Conservation (phyloP, 2,113 vertebrate species). For the Eurypyga helias region DNA sequence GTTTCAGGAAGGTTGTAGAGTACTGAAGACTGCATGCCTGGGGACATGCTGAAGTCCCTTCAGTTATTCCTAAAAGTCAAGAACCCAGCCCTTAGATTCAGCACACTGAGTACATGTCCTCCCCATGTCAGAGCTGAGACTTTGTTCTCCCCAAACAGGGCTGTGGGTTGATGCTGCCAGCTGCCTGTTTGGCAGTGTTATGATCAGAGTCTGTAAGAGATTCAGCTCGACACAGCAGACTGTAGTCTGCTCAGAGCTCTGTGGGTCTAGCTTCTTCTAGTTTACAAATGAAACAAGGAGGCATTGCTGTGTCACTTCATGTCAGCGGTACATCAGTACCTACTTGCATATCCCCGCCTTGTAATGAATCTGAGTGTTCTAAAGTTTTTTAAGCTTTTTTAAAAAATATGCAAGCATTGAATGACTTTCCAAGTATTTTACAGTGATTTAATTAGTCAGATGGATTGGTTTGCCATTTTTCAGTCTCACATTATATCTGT, state of each 20-base stretch:
- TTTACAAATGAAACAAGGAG: neutral
- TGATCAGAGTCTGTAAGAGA: neutral
- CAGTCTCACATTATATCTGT: fast-evolving
- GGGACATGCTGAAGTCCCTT: neutral
- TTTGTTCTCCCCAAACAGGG: neutral
- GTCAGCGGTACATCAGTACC: neutral
- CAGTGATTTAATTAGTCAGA: neutral
- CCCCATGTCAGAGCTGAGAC: fast-evolving
- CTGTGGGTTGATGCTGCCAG: neutral
- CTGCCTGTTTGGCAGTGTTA: neutral
- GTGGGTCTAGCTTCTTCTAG: neutral
- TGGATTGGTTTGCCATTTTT: neutral
- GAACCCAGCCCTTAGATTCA: neutral
- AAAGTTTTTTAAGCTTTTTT: neutral
- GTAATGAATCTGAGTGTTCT: neutral
- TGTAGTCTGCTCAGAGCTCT: neutral
- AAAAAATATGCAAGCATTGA: neutral
- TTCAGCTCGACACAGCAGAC: neutral
- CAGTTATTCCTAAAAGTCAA: neutral
- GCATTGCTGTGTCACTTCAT: neutral
- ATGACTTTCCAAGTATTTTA: neutral
- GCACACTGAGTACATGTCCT: fast-evolving
- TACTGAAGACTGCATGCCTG: neutral
- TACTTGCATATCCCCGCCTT: neutral
- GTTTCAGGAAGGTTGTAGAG: neutral